A percentile compares a stretch with the other conserved stretches of the same genome.
Conservation (phyloP, 2,113 vertebrate species). For the Chiloscyllium plagiosum region DNA sequence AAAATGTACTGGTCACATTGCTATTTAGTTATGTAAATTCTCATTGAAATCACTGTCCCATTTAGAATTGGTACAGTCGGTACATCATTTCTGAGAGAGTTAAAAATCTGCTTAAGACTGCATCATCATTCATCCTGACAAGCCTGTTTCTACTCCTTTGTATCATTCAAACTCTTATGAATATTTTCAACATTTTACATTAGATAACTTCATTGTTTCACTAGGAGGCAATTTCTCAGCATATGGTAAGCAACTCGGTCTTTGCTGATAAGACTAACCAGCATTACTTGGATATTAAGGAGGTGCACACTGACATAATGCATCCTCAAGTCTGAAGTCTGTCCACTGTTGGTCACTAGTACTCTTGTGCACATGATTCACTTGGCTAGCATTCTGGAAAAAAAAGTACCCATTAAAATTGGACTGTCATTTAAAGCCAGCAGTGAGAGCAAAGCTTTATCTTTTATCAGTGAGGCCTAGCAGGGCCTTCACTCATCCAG, state of each 20-base stretch:
- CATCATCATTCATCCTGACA: background rate
- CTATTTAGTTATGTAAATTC: background rate
- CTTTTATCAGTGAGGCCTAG: background rate
- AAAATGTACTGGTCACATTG: background rate
- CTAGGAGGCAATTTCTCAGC: background rate
- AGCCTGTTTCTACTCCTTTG: background rate
- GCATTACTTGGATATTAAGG: constrained; percentile 5
- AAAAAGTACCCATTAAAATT: too few relatives aligned
- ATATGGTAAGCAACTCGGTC: background rate
- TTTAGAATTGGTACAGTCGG: background rate
- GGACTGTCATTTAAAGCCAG: background rate
- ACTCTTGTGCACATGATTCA: background rate
- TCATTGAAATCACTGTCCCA: background rate
- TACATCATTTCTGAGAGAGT: background rate
- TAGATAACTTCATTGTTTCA: background rate
- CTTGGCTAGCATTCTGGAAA: background rate
- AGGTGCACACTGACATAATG: constrained; percentile 18
- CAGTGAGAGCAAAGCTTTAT: constrained; percentile 15
- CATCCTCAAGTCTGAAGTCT: background rate
- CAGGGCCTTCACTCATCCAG: background rate
- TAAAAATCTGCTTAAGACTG: background rate
- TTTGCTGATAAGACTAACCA: constrained; percentile 19
- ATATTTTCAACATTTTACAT: background rate
- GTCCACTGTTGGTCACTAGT: constrained; percentile 11
- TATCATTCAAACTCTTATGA: background rate